A percentile compares a stretch with the other conserved stretches of the same genome.
phyloP scores from a whole-genome alignment of 2,113 vertebrate species.

The Pollachius pollachius region DNA sequence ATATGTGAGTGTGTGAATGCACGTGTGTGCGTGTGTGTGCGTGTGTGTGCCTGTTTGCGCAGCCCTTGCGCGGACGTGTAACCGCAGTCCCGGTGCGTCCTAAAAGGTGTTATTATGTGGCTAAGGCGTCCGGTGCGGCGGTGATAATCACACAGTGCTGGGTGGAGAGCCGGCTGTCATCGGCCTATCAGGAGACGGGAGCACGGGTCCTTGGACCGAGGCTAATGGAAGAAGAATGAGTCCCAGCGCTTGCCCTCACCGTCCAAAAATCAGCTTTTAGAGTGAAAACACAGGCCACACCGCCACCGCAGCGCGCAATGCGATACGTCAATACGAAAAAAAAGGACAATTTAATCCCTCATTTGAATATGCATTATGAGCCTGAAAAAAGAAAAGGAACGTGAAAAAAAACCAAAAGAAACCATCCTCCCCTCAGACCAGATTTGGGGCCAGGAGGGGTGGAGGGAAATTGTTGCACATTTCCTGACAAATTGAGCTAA shows the following conservation, averaged over 20 bases:
- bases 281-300: slow-evolving; percentile 60
- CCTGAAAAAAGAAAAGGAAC: neutral
- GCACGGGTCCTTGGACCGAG: slow-evolving; percentile 58
- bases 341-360: slow-evolving; percentile 71
- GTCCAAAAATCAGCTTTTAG: slow-evolving; percentile 69
- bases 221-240: slow-evolving; percentile 67
- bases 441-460: slow-evolving; percentile 85
- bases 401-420: neutral
- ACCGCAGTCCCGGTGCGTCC: slow-evolving; percentile 42
- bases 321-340: slow-evolving; percentile 54
- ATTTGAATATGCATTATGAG: slow-evolving; percentile 86
- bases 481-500: slow-evolving; percentile 99
- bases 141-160: slow-evolving; percentile 45
- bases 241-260: slow-evolving; percentile 57
- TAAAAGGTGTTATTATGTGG: slow-evolving; percentile 67
- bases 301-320: slow-evolving; percentile 30
- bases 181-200: slow-evolving; percentile 43
- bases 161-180: neutral
- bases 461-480: slow-evolving; percentile 98
- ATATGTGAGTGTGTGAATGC: no score
- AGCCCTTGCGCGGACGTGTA: no score
- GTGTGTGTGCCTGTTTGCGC: neutral
- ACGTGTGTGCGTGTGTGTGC: slow-evolving; percentile 4
- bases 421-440: slow-evolving; percentile 75
- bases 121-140: slow-evolving; percentile 6